Base-by-base conservation (phyloP, 37 sponge, comb jelly and placozoan genomes). In the Bolinopsis microptera region DNA sequence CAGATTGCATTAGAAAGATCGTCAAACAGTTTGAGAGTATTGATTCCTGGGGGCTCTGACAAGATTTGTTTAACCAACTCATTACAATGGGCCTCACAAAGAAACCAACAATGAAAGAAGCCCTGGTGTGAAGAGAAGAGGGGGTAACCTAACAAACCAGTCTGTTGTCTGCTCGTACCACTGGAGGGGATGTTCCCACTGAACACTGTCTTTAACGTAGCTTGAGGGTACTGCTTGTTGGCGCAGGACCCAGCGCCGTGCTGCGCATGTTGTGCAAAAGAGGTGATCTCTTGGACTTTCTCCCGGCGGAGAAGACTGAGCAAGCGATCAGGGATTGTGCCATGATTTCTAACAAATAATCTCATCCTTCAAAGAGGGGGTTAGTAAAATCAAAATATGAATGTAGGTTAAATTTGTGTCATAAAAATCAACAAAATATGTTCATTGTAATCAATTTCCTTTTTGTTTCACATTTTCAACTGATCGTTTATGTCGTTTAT, bases 1-100 rank as follows among this genome's bases (percentile, higher is more conserved):
- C 82, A 80, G 34, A 80, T 80, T 8, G 82, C 82, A 22, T 80
- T 80, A 21, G 82, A 80, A 35, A 80, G 82, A 8, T 80, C 82
- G 30, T 80, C 82, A 30, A 80, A 80, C 82, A 80, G 34, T 34
- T 80, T 80, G 24, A 80, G 37, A 21, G 82, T 80, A 1, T 35
- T 2, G 16, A 34, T 34, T 13, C 9, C 3, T 8, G 82, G 82
- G 1, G 35, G 38, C 2, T 27, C 82, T 34, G 82, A 27, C 33
- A 80, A 1, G 34, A 80, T 80, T 5, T 34, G 34, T 80, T 27
- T 24, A 30, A 80, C 82, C 23, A 80, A 22, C 3, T 80, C 82
- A 35, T 80, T 35, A 34, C 82, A 80, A 35, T 80, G 82, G 1
- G 24, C 38, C 33, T 80, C 38, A 80, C 82, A 80, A 1, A 80